A percentile compares a stretch with the other conserved stretches of the same genome.
Conservation (phyloP, 23 tunicate species). For the Phallusia fumigata region DNA sequence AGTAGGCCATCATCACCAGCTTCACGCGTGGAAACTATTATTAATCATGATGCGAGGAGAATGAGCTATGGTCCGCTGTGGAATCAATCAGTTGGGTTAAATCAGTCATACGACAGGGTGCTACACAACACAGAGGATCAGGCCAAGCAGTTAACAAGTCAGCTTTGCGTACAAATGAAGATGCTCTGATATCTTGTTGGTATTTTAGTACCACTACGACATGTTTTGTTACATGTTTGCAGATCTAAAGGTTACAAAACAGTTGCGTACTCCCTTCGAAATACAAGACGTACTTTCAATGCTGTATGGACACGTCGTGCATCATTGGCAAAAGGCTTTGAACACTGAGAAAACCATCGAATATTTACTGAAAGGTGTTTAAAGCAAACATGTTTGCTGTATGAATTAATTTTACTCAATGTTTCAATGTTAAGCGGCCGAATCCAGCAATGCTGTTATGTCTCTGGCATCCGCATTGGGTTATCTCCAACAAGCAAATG, state of each 20-base stretch:
- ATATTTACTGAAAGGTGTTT: constrained; percentile 60
- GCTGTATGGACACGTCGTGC: constrained; percentile 60
- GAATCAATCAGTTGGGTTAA: constrained; percentile 49
- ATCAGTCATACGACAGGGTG: constrained; percentile 31
- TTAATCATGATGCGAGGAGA: constrained; percentile 16
- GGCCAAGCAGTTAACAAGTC: constrained; percentile 30
- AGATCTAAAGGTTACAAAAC: constrained; percentile 1
- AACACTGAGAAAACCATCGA: constrained; percentile 73
- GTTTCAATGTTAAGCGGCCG: constrained; percentile 55
- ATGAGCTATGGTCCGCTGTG: constrained; percentile 53
- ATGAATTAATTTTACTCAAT: background rate
- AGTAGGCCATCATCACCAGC: background rate
- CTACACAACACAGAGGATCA: constrained; percentile 43
- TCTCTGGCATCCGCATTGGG: constrained; percentile 24
- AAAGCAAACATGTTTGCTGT: background rate
- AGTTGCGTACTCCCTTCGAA: constrained; percentile 43
- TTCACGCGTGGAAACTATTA: background rate
- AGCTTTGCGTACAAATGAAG: background rate
- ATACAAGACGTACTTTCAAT: constrained; percentile 60
- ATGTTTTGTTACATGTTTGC: background rate
- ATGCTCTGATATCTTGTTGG: background rate
- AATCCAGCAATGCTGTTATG: constrained; percentile 56
- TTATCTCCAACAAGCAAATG: constrained; percentile 54
- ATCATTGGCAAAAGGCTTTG: constrained; percentile 72
- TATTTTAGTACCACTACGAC: no score